Evolutionary conservation across 2,888 invertebrate species (phyloP), one percentile per base, ranked within the genome.

Genomic region (Candidula unifasciata): DNA sequence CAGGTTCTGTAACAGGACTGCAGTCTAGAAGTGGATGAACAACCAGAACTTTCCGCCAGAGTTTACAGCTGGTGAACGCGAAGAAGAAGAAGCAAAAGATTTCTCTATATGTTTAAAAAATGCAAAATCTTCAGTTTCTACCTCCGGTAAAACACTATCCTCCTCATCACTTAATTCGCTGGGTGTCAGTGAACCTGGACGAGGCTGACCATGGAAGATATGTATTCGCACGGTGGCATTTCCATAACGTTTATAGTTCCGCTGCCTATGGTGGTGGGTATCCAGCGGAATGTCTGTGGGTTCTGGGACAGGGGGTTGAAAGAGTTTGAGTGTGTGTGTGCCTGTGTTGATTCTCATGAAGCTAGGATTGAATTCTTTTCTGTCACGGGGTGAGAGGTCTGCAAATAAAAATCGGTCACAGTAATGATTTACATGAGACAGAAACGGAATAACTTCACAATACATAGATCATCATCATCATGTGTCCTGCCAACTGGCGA

Each of bases 111-210:
- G 44, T 27, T 27, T 73, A 44, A 54, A 52, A 33, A 33, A 54
- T 30, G 2, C 54, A 30, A 0, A 74, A 3, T 30, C 16, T 54
- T 18, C 30, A 54, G 18, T 27, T 24, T 83, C 27, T 87, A 91
- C 91, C 89, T 92, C 90, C 78, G 92, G 91, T 64, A 92, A 77
- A 21, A 89, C 89, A n/a, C 91, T 90, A 68, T 92, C 92, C 30
- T 92, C 92, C 80, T 90, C 89, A 81, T 92, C 92, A 6, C 92
- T 92, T 27, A 89, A 80, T 57, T 92, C 92, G 89, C 92, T 93
- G 10, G 93, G 92, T 21, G 93, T 92, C 8, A 93, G 87, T n/a
- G 93, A 93, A 5, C 92, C 93, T 8, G 93, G 92, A n/a, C 92
- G 87, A 10, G 92, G 92, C 76, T 87, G 87, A 30, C 91, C 92